Percentiles rank a stretch among this genome's conserved stretches.
phyloP scores from a whole-genome alignment of 1,140 invertebrate species.

The Drosophila suzukii region DNA sequence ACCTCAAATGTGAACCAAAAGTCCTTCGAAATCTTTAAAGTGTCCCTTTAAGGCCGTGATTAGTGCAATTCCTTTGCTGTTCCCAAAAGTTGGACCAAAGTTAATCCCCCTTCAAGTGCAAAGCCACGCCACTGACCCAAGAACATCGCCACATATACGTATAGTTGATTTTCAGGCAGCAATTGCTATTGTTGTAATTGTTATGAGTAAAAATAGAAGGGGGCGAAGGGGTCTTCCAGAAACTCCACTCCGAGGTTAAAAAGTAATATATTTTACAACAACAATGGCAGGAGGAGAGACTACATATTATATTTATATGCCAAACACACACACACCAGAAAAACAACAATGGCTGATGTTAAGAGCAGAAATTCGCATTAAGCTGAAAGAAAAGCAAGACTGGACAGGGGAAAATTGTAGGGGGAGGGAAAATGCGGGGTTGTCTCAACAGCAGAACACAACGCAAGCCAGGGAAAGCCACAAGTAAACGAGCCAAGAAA shows the following conservation, averaged over 20 bases:
- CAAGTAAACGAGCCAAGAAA: slow-evolving; percentile 72
- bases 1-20: neutral
- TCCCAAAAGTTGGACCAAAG: slow-evolving; percentile 11
- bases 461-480: slow-evolving; percentile 58
- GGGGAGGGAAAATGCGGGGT: neutral
- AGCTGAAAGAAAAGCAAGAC: slow-evolving; percentile 76
- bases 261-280: slow-evolving; percentile 79
- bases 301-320: slow-evolving; percentile 79
- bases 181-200: slow-evolving; percentile 75
- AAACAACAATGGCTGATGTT: slow-evolving; percentile 72
- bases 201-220: slow-evolving; percentile 72
- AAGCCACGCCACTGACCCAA: slow-evolving; percentile 16
- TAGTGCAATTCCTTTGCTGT: neutral
- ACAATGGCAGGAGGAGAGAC: slow-evolving; percentile 67
- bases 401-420: slow-evolving; percentile 25
- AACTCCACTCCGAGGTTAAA: slow-evolving; percentile 47
- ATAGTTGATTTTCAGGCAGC: slow-evolving; percentile 68
- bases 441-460: slow-evolving; percentile 41
- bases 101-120: slow-evolving; percentile 27
- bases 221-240: slow-evolving; percentile 10
- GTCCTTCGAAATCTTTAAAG: neutral
- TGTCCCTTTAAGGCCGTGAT: slow-evolving; percentile 4
- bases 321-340: slow-evolving; percentile 31
- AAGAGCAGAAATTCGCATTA: slow-evolving; percentile 79
- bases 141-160: slow-evolving; percentile 7